These are phyloP conservation scores for Turdus rufiventris DNA, from an alignment of 2,113 vertebrate genomes.

Conservation along the genomic window DNA sequence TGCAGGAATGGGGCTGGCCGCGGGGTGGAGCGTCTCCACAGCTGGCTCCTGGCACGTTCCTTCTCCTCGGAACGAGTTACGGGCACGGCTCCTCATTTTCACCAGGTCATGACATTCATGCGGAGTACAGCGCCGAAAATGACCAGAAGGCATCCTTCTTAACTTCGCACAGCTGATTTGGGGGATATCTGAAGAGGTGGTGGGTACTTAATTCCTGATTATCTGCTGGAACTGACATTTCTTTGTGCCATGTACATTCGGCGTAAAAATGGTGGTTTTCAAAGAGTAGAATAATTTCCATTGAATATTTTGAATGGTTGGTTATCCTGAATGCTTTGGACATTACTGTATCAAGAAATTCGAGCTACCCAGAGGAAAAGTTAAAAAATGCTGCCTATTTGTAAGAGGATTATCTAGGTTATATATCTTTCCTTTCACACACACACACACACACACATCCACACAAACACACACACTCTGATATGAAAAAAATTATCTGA, in stretches of 20 bases:
- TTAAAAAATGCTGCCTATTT: accelerated
- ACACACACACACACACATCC: accelerated
- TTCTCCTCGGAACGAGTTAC: accelerated
- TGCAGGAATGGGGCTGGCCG: conserved; percentile 21
- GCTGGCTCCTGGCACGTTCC: neutral
- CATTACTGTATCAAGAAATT: conserved; percentile 7
- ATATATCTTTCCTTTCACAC: neutral
- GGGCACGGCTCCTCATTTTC: neutral
- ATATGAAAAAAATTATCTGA: neutral
- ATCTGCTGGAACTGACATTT: neutral
- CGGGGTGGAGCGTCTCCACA: conserved; percentile 42
- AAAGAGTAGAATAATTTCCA: neutral
- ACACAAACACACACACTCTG: accelerated
- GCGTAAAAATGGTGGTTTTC: neutral
- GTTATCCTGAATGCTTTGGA: neutral
- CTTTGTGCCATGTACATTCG: accelerated
- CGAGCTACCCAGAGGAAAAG: neutral
- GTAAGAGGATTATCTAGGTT: neutral
- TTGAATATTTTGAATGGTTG: neutral
- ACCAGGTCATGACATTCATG: neutral
- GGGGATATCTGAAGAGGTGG: neutral
- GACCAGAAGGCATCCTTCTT: neutral
- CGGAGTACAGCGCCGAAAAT: accelerated
- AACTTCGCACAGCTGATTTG: neutral
- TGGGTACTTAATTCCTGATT: neutral